Conservation (phyloP, 2,888 invertebrate species). For the Melangyna quadrimaculata region DNA sequence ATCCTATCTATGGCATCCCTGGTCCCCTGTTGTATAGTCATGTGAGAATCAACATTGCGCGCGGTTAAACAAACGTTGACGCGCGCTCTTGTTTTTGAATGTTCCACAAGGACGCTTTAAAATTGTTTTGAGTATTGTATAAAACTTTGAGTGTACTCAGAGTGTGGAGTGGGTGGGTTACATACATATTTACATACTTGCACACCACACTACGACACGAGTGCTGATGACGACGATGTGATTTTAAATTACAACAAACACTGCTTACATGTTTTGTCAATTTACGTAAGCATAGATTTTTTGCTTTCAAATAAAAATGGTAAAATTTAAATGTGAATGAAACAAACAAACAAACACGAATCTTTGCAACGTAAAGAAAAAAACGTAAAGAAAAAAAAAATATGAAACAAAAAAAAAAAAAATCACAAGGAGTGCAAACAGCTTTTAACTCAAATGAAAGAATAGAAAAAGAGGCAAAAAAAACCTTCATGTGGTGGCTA, state of each 20-base stretch:
- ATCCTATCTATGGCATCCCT: conserved; percentile 9
- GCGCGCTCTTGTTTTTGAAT: conserved; percentile 11
- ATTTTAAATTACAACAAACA: conserved; percentile 3
- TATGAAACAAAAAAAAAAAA: no score
- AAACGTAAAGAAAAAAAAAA: not conserved
- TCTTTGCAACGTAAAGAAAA: not conserved
- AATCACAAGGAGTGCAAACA: not conserved
- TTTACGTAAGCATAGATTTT: not conserved
- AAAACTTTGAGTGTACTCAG: conserved; percentile 10
- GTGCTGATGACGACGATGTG: not conserved
- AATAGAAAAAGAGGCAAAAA: not conserved
- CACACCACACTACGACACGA: not conserved
- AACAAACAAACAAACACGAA: not conserved
- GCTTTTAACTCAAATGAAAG: not conserved
- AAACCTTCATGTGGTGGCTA: not conserved
- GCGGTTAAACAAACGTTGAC: not conserved
- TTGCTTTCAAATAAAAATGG: not conserved
- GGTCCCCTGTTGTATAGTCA: conserved; percentile 13
- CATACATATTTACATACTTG: not conserved
- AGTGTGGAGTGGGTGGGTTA: not conserved
- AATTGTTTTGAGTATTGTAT: conserved; percentile 25
- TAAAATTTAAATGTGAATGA: conserved; percentile 24
- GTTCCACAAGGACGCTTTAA: conserved; percentile 42
- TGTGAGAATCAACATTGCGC: not conserved
- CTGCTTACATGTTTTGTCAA: conserved; percentile 3